Percentiles rank a stretch among this genome's conserved stretches.
Conservation (phyloP, 2,888 invertebrate species). For the Orgyia antiqua region DNA sequence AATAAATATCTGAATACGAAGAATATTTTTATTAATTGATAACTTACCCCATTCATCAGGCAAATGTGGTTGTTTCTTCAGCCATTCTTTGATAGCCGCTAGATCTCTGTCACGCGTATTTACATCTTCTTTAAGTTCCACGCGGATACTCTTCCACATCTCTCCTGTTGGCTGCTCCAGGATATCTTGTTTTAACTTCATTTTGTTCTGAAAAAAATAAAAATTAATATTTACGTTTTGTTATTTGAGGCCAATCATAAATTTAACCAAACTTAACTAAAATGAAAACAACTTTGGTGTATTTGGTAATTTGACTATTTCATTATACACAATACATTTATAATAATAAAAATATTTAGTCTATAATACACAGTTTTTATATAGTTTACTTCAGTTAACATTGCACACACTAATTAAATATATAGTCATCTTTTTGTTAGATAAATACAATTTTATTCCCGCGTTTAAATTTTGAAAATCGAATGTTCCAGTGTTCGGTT, state of each 20-base stretch:
- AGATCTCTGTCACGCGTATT: conserved; percentile 76
- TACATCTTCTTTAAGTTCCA: conserved; percentile 83
- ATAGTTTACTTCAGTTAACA: too few species aligned
- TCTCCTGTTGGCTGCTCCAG: conserved; percentile 83
- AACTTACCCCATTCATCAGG: conserved; percentile 77
- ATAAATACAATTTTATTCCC: too few species aligned
- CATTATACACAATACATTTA: too few species aligned
- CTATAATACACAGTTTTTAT: too few species aligned
- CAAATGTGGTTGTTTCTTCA: conserved; percentile 81
- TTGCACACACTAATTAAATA: too few species aligned
- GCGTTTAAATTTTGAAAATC: too few species aligned
- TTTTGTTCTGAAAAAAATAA: conserved; percentile 26
- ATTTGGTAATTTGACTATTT: too few species aligned
- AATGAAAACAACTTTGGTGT: too few species aligned
- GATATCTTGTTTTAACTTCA: conserved; percentile 77
- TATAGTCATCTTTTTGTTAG: too few species aligned
- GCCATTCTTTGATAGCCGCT: conserved; percentile 80
- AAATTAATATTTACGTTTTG: not conserved
- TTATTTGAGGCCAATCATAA: not conserved
- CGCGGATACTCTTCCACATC: conserved; percentile 81
- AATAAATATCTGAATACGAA: too few species aligned
- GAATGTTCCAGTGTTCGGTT: not conserved
- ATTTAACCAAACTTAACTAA: too few species aligned
- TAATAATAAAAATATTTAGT: too few species aligned
- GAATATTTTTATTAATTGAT: not conserved